Base-by-base conservation (phyloP, 2,797 vertebrate species). In the Eulemur rubriventer region DNA sequence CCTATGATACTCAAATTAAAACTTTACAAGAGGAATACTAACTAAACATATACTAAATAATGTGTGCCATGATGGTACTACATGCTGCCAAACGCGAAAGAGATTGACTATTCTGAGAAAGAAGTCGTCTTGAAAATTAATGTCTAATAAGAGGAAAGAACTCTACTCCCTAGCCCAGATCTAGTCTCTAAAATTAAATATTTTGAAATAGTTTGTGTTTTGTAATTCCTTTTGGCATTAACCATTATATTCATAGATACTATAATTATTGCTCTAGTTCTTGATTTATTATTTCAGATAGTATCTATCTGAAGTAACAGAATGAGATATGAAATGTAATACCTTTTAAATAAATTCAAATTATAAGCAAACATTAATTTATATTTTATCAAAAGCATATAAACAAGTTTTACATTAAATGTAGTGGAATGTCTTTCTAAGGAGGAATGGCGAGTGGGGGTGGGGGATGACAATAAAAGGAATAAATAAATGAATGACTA, bases 181-280 rank as follows among this genome's bases (percentile, higher is more conserved):
- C 24, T 72, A 26, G 8, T 38, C 24, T 79, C 48, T 78, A 85
- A 91, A 91, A 76, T 73, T 52, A 85, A 63, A 52, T 75, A 92
- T 93, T 88, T 89, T 73, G 89, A 93, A 92, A 88, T 59, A 84
- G 41, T 67, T 83, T 93, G 90, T 84, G 26, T 73, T 79, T 88
- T 50, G 17, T 46, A 73, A 14, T 93, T 91, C 12, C 82, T 55
- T 89, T 91, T 75, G 38, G 1, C 33, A 0, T 82, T 86, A 82
- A 63, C 12, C 26, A 63, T 81, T 46, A 63, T 50, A 78, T 67
- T 86, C 24, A 78, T 33, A 73, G 5, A 38, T 76, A 33, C 50
- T 48, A 55, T 72, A 38, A 72, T 72, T 48, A 48, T 57, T 94
- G 6, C 75, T 43, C 33, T 24, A 28, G 3, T 30, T 91, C 69